phyloP scores from a whole-genome alignment of 1,140 invertebrate species.

The Lordiphosa stackelbergi region DNA sequence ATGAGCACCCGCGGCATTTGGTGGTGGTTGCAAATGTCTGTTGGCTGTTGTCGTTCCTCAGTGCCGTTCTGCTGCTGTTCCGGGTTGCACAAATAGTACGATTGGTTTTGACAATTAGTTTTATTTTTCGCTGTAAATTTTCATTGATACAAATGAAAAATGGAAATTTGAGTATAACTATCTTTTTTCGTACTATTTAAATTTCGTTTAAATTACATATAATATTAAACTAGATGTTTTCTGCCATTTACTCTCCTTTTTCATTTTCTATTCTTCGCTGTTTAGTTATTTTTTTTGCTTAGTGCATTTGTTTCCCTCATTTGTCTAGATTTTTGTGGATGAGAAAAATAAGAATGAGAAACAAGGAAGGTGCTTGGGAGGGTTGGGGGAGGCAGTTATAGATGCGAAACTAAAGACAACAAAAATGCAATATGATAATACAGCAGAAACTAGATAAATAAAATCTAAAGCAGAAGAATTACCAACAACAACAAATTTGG shows the following conservation, averaged over 20 bases:
- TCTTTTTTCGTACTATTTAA: slow-evolving; percentile 49
- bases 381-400: neutral
- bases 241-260: slow-evolving; percentile 36
- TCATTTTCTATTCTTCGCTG: slow-evolving; percentile 23
- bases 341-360: slow-evolving; percentile 9
- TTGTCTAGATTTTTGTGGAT: slow-evolving; percentile 45
- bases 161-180: slow-evolving; percentile 71
- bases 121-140: slow-evolving; percentile 70
- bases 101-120: slow-evolving; percentile 69
- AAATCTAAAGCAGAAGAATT: slow-evolving; percentile 20
- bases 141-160: slow-evolving; percentile 70
- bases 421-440: slow-evolving; percentile 61
- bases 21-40: slow-evolving; percentile 10
- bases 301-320: slow-evolving; percentile 51
- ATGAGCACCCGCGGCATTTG: neutral
- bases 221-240: slow-evolving; percentile 71
- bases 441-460: slow-evolving; percentile 47
- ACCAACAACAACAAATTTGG: slow-evolving; percentile 36
- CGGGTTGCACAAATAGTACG: neutral
- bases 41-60: slow-evolving; percentile 15
- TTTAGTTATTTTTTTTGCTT: slow-evolving; percentile 27
- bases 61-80: slow-evolving; percentile 29
- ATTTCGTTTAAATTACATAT: slow-evolving; percentile 73
- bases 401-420: slow-evolving; percentile 16
- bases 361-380: neutral